phyloP scores from a whole-genome alignment of 2,888 invertebrate species.

The Chirona hameri region DNA sequence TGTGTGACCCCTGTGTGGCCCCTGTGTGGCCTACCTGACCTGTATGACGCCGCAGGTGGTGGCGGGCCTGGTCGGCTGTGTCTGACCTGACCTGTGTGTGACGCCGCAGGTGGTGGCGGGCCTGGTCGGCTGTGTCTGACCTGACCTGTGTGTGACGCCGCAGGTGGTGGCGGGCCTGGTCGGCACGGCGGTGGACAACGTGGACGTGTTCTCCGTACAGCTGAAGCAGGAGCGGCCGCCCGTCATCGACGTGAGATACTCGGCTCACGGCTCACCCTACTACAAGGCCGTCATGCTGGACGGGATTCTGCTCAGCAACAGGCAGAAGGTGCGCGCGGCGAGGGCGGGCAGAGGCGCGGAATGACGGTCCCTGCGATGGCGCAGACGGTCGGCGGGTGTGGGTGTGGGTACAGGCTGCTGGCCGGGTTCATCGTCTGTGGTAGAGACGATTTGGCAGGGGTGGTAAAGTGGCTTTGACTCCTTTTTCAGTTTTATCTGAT shows the following conservation, averaged over 20 bases:
- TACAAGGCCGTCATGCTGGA: constrained; percentile 91
- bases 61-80: background rate
- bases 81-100: no score
- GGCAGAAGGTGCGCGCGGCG: constrained; percentile 63
- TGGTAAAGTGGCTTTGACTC: no score
- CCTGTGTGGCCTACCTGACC: background rate
- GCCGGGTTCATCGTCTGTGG: no score
- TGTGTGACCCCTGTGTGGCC: background rate
- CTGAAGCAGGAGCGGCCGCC: constrained; percentile 73
- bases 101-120: background rate
- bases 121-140: background rate
- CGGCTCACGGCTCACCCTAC: constrained; percentile 93
- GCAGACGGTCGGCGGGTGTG: no score
- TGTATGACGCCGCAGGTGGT: background rate
- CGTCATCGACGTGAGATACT: constrained; percentile 85
- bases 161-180: constrained; percentile 59
- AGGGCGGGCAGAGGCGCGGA: background rate
- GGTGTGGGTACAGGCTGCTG: no score
- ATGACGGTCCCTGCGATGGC: no score
- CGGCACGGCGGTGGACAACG: constrained; percentile 79
- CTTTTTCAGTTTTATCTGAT: no score
- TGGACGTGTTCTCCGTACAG: constrained; percentile 96
- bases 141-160: no score
- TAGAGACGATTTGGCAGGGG: no score
- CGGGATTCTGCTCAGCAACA: constrained; percentile 87